Base-by-base conservation (phyloP, 2,888 invertebrate species). In the Pseudolycoriella hygida region DNA sequence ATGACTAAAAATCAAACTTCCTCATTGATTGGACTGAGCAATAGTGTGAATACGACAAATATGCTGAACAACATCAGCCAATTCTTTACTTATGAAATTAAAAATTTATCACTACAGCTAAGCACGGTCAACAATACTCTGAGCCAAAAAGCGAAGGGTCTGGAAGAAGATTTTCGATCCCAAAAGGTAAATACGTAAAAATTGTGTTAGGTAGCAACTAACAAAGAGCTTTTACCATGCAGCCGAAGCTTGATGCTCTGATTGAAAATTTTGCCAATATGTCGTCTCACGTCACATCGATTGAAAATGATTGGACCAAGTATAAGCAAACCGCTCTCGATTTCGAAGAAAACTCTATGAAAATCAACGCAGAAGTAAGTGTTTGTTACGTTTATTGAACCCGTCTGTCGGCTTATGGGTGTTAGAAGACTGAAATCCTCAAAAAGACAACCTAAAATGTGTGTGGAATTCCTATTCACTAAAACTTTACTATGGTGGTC, bases 281-380 rank as follows among this genome's bases (percentile, higher is more conserved):
- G 47, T 59, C 60, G 37, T 59, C 62, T 12, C 62, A 60, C 50
- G 59, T 64, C 1, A 55, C 56, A 45, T 61, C 62, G 2, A 54
- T 64, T 44, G 58, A 60, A 52, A 56, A 60, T 41, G 58, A 57
- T 50, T 64, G 60, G 61, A 54, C 56, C 30, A 57, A 60, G 43
- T 57, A 56, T 43, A 60, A 58, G 45, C 57, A 58, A 46, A 57
- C 56, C 51, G 52, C 57, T 10, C 49, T 34, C 12, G 15, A 34
- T 34, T 14, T 34, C n/a, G 34, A 34, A 34, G 34, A 34, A 12
- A 34, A 12, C 5, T 34, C 34, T 3, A 14, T 34, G 12, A 34
- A 34, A 34, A 14, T 34, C 4, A 34, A 34, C 11, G 15, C 34
- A 8, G 34, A 34, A 14, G 34, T 34, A 4, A 14, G 12, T 34